Evolutionary conservation across 2,113 vertebrate genomes (phyloP), one percentile per base, ranked within the genome.

Genomic region (Elephas maximus): DNA sequence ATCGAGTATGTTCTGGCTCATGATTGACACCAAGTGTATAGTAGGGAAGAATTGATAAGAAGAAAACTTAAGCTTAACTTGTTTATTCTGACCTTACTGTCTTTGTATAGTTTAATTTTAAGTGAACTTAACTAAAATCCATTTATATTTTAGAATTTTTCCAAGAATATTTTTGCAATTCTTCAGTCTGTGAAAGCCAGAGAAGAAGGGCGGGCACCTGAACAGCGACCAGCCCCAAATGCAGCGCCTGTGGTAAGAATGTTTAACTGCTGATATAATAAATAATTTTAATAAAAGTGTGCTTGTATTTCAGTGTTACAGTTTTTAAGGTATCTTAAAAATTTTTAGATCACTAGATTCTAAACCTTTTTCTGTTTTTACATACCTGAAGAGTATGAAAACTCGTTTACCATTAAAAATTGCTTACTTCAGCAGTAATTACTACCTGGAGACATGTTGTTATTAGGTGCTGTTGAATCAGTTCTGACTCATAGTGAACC

Each of bases 91-190:
- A 92, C 44, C 12, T 84, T 88, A 26, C 10, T 92, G 0, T 76
- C 33, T 96, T 88, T 95, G 53, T 85, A 33, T 88, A 62, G 96
- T 87, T 84, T 96, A 44, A 81, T 71, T 84, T 23, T 91, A 97
- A 51, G 11, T 83, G 82, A n/a, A 3, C 18, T 95, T 98, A 90
- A 98, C 1, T 1, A 74, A 45, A 94, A 44, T 97, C 18, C 67
- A 26, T 9, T 65, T 96, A 6, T 98, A 60, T 98, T 99, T 73
- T 98, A 99, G 99, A 99, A 99, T 97, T 99, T 99, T 98, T 99
- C 99, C 96, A 99, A 99, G 98, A 99, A 99, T 98, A 99, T 99
- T 97, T 99, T 99, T 99, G 99, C 99, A 82, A 99, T 99, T 98
- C 99, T 99, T 97, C 99, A 99, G 84, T 99, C 99, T 1, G 99